Conservation (phyloP, 2,888 invertebrate species). For the Scaptodrosophila latifasciaeformis region DNA sequence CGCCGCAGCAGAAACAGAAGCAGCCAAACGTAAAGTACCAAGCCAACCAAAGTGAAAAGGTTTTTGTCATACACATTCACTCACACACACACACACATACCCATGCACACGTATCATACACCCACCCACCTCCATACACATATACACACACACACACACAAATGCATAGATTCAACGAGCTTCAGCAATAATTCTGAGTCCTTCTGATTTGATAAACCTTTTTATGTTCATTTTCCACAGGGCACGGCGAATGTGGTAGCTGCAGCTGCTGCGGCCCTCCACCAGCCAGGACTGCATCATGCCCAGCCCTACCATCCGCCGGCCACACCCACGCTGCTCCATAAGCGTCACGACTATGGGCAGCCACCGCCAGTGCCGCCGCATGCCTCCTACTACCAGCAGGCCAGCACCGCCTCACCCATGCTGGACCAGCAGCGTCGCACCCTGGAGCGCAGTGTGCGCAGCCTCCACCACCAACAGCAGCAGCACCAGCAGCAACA, state of each 20-base stretch:
- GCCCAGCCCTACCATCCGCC: conserved; percentile 70
- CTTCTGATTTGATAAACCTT: no score
- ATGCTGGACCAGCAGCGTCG: conserved; percentile 69
- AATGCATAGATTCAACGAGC: not conserved
- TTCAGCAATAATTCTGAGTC: not conserved
- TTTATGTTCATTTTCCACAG: no score
- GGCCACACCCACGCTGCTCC: conserved; percentile 66
- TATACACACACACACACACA: not conserved
- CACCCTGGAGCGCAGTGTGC: conserved; percentile 70
- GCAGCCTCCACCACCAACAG: conserved; percentile 60
- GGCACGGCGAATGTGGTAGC: conserved; percentile 34
- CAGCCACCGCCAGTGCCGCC: conserved; percentile 34
- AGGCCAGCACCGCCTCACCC: conserved; percentile 57
- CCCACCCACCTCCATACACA: conserved; percentile 2
- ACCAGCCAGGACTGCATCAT: conserved; percentile 64
- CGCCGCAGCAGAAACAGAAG: conserved; percentile 35
- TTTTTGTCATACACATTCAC: conserved; percentile 16
- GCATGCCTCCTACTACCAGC: conserved; percentile 38
- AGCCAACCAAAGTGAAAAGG: conserved; percentile 18
- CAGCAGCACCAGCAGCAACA: conserved; percentile 30
- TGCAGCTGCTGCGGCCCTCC: conserved; percentile 41
- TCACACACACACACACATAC: not conserved
- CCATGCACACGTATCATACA: conserved; percentile 7
- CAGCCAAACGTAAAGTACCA: conserved; percentile 47
- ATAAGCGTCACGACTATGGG: conserved; percentile 64